A percentile compares a stretch with the other conserved stretches of the same genome.
phyloP scores from a whole-genome alignment of 2,888 invertebrate species.

The Athripsodes cinereus region DNA sequence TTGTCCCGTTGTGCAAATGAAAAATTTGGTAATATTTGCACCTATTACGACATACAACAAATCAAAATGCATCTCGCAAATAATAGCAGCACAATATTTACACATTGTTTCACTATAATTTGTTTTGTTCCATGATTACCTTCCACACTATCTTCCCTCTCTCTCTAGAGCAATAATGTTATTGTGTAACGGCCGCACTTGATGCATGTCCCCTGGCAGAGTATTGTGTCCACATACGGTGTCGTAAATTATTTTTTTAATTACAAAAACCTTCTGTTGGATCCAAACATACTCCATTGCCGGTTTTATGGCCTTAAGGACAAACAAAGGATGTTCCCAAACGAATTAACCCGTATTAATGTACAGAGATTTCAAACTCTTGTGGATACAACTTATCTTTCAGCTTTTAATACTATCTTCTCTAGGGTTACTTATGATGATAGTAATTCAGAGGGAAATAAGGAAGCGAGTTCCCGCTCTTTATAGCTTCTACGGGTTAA shows the following conservation, averaged over 20 bases:
- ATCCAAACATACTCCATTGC: background rate
- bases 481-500: too few species aligned
- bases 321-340: background rate
- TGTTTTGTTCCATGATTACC: background rate
- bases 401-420: too few species aligned
- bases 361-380: background rate
- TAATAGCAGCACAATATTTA: background rate
- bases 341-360: background rate
- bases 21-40: too few species aligned
- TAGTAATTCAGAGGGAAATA: too few species aligned
- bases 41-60: background rate
- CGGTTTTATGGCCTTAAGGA: background rate
- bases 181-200: background rate
- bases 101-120: conserved; percentile 1
- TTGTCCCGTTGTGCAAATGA: too few species aligned
- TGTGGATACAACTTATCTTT: too few species aligned
- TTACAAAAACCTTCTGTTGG: background rate
- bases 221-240: background rate
- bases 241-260: conserved; percentile 1
- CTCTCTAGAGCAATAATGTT: too few species aligned
- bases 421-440: too few species aligned
- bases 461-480: too few species aligned
- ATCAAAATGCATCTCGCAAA: background rate
- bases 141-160: too few species aligned
- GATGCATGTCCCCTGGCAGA: background rate